Percentiles rank a stretch among this genome's conserved stretches.
Conservation (phyloP, 2,113 vertebrate species). For the Azemiops feae region DNA sequence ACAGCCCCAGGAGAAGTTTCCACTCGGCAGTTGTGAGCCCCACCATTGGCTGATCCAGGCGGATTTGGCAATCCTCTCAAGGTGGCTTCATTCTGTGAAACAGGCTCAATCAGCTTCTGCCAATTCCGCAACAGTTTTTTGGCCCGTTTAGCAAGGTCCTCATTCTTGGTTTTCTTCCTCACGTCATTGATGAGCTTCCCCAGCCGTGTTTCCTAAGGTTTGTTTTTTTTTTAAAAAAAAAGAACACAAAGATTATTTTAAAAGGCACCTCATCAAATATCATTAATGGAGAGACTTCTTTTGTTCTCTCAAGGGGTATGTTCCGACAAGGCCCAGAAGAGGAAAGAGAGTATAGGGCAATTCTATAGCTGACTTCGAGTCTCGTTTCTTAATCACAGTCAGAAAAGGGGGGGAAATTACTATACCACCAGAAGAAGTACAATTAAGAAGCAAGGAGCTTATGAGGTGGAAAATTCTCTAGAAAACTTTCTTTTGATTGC, state of each 20-base stretch:
- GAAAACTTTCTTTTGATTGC: not conserved
- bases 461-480: not conserved
- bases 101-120: conserved; percentile 90
- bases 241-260: not conserved
- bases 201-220: conserved; percentile 85
- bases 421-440: not conserved
- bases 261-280: not conserved
- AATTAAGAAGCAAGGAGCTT: not conserved
- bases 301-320: not conserved
- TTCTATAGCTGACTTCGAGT: not conserved
- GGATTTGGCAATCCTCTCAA: conserved; percentile 73
- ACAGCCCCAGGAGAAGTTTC: conserved; percentile 75
- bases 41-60: conserved; percentile 83
- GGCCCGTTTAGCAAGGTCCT: conserved; percentile 90
- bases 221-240: not conserved
- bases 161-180: conserved; percentile 90
- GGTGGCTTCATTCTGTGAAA: conserved; percentile 70
- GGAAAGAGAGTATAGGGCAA: not conserved
- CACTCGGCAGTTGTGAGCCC: conserved; percentile 75
- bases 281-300: not conserved
- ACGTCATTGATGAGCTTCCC: conserved; percentile 96
- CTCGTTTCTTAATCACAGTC: not conserved
- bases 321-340: not conserved
- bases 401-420: not conserved
- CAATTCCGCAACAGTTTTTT: conserved; percentile 90